These are phyloP conservation scores for Xyrichtys novacula DNA, from an alignment of 2,797 vertebrate genomes.

Conservation along the genomic window DNA sequence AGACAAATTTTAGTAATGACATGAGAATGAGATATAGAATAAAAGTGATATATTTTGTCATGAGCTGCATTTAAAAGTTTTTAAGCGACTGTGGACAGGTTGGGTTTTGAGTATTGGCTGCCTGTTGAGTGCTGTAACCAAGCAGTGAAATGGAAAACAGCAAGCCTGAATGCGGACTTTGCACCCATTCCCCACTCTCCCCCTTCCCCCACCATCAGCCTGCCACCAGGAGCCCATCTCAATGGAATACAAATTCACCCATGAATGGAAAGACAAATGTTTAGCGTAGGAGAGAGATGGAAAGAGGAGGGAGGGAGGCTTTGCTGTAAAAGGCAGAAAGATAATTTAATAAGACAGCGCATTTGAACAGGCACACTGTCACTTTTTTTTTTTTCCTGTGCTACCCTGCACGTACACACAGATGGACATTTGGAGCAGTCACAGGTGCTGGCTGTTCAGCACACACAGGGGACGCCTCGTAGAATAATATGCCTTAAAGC, in stretches of 20 bases:
- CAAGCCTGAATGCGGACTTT: slow-evolving; percentile 64
- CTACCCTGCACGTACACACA: slow-evolving; percentile 33
- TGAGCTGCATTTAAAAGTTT: slow-evolving; percentile 16
- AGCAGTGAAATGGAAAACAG: slow-evolving; percentile 60
- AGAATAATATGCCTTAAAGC: slow-evolving; percentile 72
- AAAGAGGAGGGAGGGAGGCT: slow-evolving; percentile 59
- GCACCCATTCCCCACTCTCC: slow-evolving; percentile 44
- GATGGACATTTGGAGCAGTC: slow-evolving; percentile 58
- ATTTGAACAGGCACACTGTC: slow-evolving; percentile 60
- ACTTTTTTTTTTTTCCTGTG: neutral
- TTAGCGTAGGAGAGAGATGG: slow-evolving; percentile 74
- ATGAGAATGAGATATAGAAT: slow-evolving; percentile 2
- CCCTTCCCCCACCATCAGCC: slow-evolving; percentile 34
- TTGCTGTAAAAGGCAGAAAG: slow-evolving; percentile 69
- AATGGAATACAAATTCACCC: slow-evolving; percentile 80
- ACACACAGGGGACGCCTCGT: slow-evolving; percentile 46
- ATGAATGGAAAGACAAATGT: slow-evolving; percentile 85
- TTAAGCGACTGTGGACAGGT: neutral
- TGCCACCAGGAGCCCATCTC: slow-evolving; percentile 68
- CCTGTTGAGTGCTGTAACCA: slow-evolving; percentile 51
- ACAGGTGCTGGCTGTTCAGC: slow-evolving; percentile 56
- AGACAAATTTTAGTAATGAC: neutral
- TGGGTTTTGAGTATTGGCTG: slow-evolving; percentile 19
- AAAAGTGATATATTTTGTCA: neutral
- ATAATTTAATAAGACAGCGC: slow-evolving; percentile 78